Base-by-base conservation (phyloP, 1,140 invertebrate genomes). In the Antheraea mylitta region DNA sequence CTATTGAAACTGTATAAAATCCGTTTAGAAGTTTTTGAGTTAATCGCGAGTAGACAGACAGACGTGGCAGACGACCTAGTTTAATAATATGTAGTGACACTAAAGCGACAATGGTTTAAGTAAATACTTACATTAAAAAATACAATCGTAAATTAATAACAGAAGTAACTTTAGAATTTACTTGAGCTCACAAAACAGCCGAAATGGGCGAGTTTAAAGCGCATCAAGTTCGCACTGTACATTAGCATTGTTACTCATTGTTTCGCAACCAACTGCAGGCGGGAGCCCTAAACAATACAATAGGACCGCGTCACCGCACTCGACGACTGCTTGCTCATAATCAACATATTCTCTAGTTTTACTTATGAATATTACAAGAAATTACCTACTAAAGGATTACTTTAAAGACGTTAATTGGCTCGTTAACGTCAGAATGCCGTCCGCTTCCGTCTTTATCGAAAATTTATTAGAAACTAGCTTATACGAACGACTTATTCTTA, bases 261-360 rank as follows among this genome's bases (percentile, higher is more conserved):
- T 63, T 63, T 63, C 61, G 61, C 37, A 37, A 63, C 61, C 18
- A 13, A 22, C 18, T 22, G 61, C 37, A 63, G 61, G 30, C 30
- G 22, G 30, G 16, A 63, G 37, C 19, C 61, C 61, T 63, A 63
- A 30, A 63, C 61, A 63, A 63, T 63, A 63, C 61, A 36, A 53
- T 53, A 53, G 45, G 45, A 11, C 7, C 11, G 36, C 59, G 59
- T 61, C 59, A 36, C 18, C 59, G 30, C 22, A 63, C 61, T 63
- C 61, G 37, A 5, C 22, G 61, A 3, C 37, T 18, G 22, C 37
- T 63, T 22, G 59, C 61, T 63, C 61, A 30, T 63, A 63, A 63
- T 63, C 61, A 63, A 10, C 61, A 18, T n/a, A n/a, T 63, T 53
- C 45, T 53, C 45, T 6, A 53, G 45, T 53, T 53, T 53, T 53